These are phyloP conservation scores for Celastrina argiolus DNA, from an alignment of 2,888 invertebrate genomes.

Conservation along the genomic window DNA sequence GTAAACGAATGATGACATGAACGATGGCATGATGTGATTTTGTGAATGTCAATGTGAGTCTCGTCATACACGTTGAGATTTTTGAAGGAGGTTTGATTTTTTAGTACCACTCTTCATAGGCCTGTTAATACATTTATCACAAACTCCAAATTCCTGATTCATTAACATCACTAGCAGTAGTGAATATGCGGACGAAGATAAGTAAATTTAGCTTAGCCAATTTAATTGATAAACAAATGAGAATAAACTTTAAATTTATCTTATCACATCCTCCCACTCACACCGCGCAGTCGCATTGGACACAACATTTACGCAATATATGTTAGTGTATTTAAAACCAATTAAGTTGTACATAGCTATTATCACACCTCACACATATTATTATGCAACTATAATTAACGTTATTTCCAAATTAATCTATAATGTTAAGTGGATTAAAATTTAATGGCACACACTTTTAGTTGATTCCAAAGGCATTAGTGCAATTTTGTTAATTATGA, in stretches of 20 bases:
- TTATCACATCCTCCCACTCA: neutral
- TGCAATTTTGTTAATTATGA: conserved; percentile 28
- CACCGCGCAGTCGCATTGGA: neutral
- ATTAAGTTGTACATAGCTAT: conserved; percentile 12
- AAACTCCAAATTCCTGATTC: neutral
- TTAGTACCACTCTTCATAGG: conserved; percentile 7
- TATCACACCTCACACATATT: conserved; percentile 11
- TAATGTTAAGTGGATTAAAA: neutral
- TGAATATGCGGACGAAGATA: neutral
- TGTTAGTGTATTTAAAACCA: conserved; percentile 6
- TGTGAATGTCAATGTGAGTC: conserved; percentile 13
- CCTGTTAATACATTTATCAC: conserved; percentile 13
- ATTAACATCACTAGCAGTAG: neutral
- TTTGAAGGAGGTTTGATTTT: neutral
- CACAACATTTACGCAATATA: neutral
- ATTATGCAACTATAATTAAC: conserved; percentile 11
- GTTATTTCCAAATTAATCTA: neutral
- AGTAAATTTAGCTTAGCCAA: neutral
- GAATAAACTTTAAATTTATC: neutral
- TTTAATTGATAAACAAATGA: neutral
- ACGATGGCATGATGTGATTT: conserved; percentile 36
- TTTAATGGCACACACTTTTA: neutral
- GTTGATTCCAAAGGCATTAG: neutral
- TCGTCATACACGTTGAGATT: conserved; percentile 2
- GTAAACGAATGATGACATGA: conserved; percentile 26